A percentile compares a stretch with the other conserved stretches of the same genome.
phyloP scores from a whole-genome alignment of 2,888 invertebrate species.

The Bimastos eiseni region DNA sequence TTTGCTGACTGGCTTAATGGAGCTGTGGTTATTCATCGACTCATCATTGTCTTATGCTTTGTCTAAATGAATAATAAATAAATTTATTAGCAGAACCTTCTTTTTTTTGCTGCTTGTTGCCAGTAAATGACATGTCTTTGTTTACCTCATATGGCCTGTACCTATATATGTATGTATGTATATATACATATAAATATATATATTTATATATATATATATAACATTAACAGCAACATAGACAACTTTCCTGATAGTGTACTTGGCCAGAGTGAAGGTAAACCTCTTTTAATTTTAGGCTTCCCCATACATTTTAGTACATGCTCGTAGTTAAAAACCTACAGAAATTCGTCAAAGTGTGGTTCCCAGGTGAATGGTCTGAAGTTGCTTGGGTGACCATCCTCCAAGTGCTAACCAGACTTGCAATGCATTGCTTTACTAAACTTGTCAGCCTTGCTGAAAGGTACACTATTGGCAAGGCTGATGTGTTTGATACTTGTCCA shows the following conservation, averaged over 20 bases:
- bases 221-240: no score
- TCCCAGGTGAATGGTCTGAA: not conserved
- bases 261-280: no score
- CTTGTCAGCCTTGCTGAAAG: not conserved
- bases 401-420: not conserved
- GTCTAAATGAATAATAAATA: not conserved
- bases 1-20: not conserved
- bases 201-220: no score
- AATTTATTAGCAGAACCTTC: not conserved
- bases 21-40: not conserved
- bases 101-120: not conserved
- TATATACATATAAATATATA: no score
- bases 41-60: not conserved
- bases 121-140: not conserved
- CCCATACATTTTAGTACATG: no score
- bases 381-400: not conserved
- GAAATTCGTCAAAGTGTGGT: not conserved
- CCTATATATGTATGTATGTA: no score
- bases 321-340: no score
- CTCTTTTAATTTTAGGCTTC: no score
- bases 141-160: not conserved
- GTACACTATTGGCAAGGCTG: not conserved
- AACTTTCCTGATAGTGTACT: no score
- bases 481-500: not conserved
- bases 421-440: not conserved